Evolutionary conservation across 2,113 vertebrate genomes (phyloP).

Genomic region (Rostratula benghalensis): DNA sequence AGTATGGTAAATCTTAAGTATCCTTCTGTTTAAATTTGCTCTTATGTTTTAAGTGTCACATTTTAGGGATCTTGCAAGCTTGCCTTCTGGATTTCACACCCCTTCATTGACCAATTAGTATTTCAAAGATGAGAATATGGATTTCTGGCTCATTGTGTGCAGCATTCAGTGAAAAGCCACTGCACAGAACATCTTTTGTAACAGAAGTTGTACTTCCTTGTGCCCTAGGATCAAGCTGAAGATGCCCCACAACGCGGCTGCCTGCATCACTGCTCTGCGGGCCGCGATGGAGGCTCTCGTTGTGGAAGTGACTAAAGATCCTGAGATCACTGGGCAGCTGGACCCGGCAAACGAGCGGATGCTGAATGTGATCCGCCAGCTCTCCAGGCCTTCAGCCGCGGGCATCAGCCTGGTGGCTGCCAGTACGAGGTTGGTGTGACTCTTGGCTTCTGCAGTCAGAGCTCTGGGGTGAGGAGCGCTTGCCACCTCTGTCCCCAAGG

Average conservation of each 20-base stretch:
- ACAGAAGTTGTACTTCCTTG: rapidly evolving
- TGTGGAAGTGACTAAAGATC: constrained; percentile 90
- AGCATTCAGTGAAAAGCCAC: neutral
- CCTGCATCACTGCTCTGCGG: constrained; percentile 80
- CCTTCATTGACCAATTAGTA: neutral
- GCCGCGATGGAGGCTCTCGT: constrained; percentile 89
- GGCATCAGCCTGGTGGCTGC: constrained; percentile 82
- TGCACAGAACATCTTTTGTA: rapidly evolving
- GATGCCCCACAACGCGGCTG: constrained; percentile 80
- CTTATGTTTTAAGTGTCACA: neutral
- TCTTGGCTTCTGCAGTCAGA: neutral
- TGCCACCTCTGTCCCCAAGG: neutral
- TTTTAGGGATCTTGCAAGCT: neutral
- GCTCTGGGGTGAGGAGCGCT: neutral
- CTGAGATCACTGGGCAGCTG: constrained; percentile 81
- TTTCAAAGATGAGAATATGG: neutral
- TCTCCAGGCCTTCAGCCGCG: constrained; percentile 83
- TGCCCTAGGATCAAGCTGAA: constrained; percentile 85
- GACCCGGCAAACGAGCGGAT: constrained; percentile 82
- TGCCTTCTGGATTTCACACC: neutral
- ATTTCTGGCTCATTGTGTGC: neutral
- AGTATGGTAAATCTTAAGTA: neutral
- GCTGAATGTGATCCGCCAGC: constrained; percentile 82
- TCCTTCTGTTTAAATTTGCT: no score
- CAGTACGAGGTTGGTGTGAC: constrained; percentile 73